Base-by-base conservation (phyloP, 2,888 invertebrate species). In the Drosophila robusta region DNA sequence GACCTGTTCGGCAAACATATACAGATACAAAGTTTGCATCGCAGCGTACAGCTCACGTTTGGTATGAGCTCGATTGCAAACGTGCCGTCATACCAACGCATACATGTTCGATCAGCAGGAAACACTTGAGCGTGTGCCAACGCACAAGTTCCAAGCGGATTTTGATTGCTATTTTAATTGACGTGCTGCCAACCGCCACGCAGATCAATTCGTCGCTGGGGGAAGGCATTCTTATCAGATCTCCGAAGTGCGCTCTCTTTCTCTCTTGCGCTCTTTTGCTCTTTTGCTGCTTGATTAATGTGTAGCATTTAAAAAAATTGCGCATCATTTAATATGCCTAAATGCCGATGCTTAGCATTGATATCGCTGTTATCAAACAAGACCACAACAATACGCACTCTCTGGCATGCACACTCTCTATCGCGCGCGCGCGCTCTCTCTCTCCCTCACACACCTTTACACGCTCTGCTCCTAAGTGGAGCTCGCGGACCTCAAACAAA, bases 301-400 rank as follows among this genome's bases (percentile, higher is more conserved):
- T 26, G 52, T 26, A 39, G 11, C 36, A 66, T 46, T 56, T 38
- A 70, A 81, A 78, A 81, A 72, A 78, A 81, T 74, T 87, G 83
- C 85, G 83, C 82, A 87, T 83, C 78, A 70, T 51, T 67, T 63
- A 62, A 60, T 55, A 46, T 44, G 58, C 12, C 65, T 47, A 24
- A 46, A 49, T 24, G 38, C 16, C 42, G 56, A 18, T 65, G 75
- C 29, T 56, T 29, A 52, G 36, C 50, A 63, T 73, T 71, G 54
- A 61, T 64, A 60, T 56, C 44, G 47, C 61, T 70, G 44, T 76
- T 82, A 86, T 82, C 86, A 86, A 60, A 64, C 62, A 46, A 26
- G 34, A 64, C 39, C 60, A 66, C 52, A 70, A 50, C 46, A 57
- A 49, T 32, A 45, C 24, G 18, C 54, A 32, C 6, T 12, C 34